Evolutionary conservation across 35 echinoderm and acorn worm genomes (phyloP).

Genomic region (Eucidaris tribuloides): DNA sequence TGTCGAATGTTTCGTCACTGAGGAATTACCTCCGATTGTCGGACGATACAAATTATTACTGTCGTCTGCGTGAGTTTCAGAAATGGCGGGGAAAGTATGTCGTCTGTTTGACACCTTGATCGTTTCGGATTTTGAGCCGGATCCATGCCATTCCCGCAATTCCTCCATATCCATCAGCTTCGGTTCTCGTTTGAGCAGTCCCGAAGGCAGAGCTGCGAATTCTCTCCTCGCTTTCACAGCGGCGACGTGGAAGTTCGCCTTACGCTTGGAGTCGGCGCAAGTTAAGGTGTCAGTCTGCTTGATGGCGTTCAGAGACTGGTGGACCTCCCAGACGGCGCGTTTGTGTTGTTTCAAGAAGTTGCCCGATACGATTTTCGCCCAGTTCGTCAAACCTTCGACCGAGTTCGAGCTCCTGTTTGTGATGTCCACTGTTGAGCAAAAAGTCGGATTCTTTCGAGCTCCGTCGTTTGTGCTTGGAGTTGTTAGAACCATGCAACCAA

Average conservation of each 20-base stretch:
- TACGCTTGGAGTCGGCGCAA: background rate
- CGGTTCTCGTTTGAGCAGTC: background rate
- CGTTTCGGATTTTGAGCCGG: no score
- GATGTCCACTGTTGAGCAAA: background rate
- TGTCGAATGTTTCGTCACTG: no score
- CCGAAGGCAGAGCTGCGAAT: background rate
- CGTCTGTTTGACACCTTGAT: no score
- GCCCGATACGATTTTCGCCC: background rate
- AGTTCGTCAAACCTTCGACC: background rate
- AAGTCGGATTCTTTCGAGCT: background rate
- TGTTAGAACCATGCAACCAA: no score
- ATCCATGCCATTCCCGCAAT: background rate
- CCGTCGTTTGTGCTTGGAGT: no score
- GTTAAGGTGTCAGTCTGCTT: background rate
- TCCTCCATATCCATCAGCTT: constrained; percentile 19
- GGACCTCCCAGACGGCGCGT: background rate
- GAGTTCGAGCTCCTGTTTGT: background rate
- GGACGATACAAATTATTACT: no score
- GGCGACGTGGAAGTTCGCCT: constrained; percentile 8
- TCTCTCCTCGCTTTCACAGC: background rate
- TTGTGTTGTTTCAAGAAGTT: background rate
- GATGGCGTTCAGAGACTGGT: background rate
- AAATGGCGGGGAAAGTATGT: no score
- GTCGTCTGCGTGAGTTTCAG: no score
- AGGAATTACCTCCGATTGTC: no score